Evolutionary conservation across 2,888 invertebrate genomes (phyloP), one percentile per base, ranked within the genome.

Genomic region (Aplocera efformata): DNA sequence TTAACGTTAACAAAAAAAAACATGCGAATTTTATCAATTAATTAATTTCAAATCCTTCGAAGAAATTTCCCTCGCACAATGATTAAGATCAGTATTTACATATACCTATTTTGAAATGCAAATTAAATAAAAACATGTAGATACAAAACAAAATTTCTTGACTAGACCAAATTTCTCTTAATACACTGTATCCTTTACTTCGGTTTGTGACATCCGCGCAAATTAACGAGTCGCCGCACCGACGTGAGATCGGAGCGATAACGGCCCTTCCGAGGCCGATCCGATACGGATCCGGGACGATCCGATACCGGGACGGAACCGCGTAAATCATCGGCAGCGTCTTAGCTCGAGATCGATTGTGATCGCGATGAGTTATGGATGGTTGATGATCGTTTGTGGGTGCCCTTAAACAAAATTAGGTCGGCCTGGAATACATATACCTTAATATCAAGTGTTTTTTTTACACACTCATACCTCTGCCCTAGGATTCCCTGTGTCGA

Each of bases 211-310:
- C 75, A 75, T 67, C 67, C 63, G 63, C 62, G 67, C 67, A 72
- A 80, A 80, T 81, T 78, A 81, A 79, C 78, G 81, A 79, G 78
- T 72, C 71, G 63, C 63, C 61, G 61, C 63, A 60, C 63, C 72
- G 72, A 76, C 79, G 80, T 79, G 81, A 67, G 78, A 80, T 79
- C 63, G 56, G 58, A 33, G 48, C 63, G 79, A 80, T 79, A 77
- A 58, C 65, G 74, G 60, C 70, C 74, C 67, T 71, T 72, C 77
- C 72, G 65, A 64, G 67, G 61, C 59, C 60, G 60, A 53, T 44
- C 53, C 63, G 64, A 51, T 53, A 34, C 41, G 45, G 49, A 34
- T 21, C 44, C 46, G 49, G 38, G 10, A 50, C 56, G 57, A 52
- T 38, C 57, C 60, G 65, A 63, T 64, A 61, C 59, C 53, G 57